Evolutionary conservation across 2,113 vertebrate species (phyloP), one percentile per base, ranked within the genome.

Genomic region (Clarias macrocephalus): DNA sequence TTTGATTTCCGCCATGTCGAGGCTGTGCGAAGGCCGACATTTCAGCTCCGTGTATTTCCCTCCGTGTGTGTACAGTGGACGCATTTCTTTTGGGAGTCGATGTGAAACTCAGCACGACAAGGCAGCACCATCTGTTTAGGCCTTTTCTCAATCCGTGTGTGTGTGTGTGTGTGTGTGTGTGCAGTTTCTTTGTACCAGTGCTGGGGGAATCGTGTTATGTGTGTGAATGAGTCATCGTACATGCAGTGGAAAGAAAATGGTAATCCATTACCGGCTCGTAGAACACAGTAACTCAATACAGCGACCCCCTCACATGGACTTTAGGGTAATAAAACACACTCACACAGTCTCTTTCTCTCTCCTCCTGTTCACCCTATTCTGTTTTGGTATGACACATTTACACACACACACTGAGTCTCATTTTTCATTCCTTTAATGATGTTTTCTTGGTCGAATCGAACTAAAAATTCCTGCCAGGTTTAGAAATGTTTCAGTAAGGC

Each of bases 91-190:
- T 90, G 86, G 54, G 62, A 80, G 83, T 86, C 3, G 65, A 63
- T 80, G 85, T 84, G 73, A 86, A 86, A 86, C 65, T 18, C 87
- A 81, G 82, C 54, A 16, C 13, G 89, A 89, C 12, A 82, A 83
- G 80, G 84, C 73, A 80, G 80, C 30, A 66, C 86, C 75, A 88
- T 90, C 84, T 90, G 87, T 68, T 82, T 28, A 83, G 56, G 3
- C 76, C 62, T 85, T 83, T 80, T 83, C 25, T 83, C 54, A 75
- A 57, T 63, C 9, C 13, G 42, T 80, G 57, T 85, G 70, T 85
- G n/a, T 77, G 52, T 57, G 76, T 28, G 76, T 57, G 76, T 77
- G 48, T 54, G 75, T 56, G 21, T 54, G 82, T 33, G 30, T 12
- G 59, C 37, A 23, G 37, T 28, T 86, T 81, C 59, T 81, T 30